These are phyloP conservation scores for Uria lomvia DNA, from an alignment of 2,113 vertebrate species.

Conservation along the genomic window DNA sequence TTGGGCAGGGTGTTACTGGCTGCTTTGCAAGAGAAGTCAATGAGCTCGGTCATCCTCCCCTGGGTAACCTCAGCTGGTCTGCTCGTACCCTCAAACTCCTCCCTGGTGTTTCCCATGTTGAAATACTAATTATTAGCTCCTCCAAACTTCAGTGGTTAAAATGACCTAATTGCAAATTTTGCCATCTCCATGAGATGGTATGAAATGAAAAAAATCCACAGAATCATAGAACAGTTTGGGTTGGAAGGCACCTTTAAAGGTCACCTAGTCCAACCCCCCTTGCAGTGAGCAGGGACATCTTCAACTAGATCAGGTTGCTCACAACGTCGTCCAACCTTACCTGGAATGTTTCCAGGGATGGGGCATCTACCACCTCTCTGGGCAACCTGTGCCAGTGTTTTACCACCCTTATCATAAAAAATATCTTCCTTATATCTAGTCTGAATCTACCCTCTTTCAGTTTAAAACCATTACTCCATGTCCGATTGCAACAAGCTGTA, in stretches of 20 bases:
- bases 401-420: not conserved
- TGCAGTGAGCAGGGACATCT: not conserved
- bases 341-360: not conserved
- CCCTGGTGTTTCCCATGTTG: accelerated
- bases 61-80: not conserved
- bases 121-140: not conserved
- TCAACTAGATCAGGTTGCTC: not conserved
- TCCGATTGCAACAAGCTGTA: not conserved
- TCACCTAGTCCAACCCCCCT: not conserved
- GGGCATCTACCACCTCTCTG: no score
- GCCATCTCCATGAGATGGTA: not conserved
- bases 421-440: not conserved
- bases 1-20: not conserved
- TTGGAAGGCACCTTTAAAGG: not conserved
- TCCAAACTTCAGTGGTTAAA: not conserved
- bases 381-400: not conserved
- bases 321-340: not conserved
- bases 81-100: not conserved
- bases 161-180: not conserved
- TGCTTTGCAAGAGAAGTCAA: not conserved
- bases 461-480: not conserved
- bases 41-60: not conserved
- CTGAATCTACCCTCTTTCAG: not conserved
- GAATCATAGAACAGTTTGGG: not conserved
- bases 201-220: not conserved